Conservation (phyloP, 2,888 invertebrate species). For the Dichetophora obliterata region DNA sequence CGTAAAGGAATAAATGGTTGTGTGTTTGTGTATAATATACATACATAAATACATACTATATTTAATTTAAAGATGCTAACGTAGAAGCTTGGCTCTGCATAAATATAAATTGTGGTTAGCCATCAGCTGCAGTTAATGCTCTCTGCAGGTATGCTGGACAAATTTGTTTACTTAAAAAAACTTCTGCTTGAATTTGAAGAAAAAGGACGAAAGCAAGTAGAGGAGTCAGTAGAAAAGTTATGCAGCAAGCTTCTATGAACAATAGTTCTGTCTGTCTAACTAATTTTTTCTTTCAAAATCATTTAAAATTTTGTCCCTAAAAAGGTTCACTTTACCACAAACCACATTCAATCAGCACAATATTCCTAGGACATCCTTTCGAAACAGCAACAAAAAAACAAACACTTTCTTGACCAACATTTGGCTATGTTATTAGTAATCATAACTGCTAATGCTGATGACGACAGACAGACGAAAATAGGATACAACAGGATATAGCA, state of each 20-base stretch:
- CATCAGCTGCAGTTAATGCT: neutral
- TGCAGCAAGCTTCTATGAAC: neutral
- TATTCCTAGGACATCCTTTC: neutral
- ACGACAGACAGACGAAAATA: neutral
- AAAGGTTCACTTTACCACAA: neutral
- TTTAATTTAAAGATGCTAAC: no score
- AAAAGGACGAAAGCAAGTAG: no score
- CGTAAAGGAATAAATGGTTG: neutral
- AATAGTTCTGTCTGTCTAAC: neutral
- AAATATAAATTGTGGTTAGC: no score
- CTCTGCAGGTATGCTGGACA: neutral
- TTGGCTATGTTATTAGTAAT: conserved; percentile 1
- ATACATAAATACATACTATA: no score
- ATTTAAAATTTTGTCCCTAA: neutral
- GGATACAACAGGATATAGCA: neutral
- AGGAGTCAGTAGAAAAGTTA: neutral
- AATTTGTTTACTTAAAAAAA: neutral
- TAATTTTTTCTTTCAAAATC: neutral
- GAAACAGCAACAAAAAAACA: neutral
- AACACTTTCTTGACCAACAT: conserved; percentile 7
- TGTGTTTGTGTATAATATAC: neutral
- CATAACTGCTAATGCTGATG: neutral
- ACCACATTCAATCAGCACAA: conserved; percentile 3
- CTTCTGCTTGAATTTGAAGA: neutral
- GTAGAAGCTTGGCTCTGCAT: no score